Conservation (phyloP, 2,113 vertebrate species). For the Semicossyphus pulcher region DNA sequence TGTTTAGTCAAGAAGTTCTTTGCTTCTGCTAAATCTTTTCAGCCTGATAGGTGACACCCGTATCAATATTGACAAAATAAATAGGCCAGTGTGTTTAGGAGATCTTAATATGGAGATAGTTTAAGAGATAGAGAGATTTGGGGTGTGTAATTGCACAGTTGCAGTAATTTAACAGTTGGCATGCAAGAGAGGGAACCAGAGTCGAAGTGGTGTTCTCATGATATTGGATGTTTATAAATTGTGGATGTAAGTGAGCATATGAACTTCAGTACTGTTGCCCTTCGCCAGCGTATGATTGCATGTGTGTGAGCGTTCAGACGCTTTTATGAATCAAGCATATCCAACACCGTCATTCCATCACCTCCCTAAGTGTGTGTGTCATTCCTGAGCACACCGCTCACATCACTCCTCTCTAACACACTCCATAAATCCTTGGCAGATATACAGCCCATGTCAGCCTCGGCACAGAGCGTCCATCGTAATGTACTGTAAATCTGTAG, state of each 20-base stretch:
- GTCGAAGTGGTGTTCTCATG: slow-evolving; percentile 1
- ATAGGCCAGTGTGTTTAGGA: not conserved
- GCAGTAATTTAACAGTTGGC: slow-evolving; percentile 10
- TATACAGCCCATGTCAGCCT: slow-evolving; percentile 63
- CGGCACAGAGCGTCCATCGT: slow-evolving; percentile 40
- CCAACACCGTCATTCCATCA: slow-evolving; percentile 65
- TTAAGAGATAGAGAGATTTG: slow-evolving; percentile 42
- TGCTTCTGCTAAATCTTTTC: too few species aligned
- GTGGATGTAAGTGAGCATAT: not conserved
- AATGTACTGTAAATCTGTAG: slow-evolving; percentile 70
- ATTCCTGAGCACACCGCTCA: slow-evolving; percentile 42
- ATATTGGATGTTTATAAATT: slow-evolving; percentile 6
- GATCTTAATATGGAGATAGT: slow-evolving; percentile 12
- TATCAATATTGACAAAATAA: too few species aligned
- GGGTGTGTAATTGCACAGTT: not conserved
- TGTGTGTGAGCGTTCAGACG: slow-evolving; percentile 43
- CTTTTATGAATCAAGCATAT: slow-evolving; percentile 57
- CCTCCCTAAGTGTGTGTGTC: slow-evolving; percentile 63
- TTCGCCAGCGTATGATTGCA: slow-evolving; percentile 45
- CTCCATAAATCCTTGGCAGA: slow-evolving; percentile 71
- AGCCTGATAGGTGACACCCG: too few species aligned
- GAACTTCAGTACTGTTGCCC: slow-evolving; percentile 27
- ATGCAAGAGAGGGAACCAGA: not conserved
- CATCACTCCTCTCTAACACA: slow-evolving; percentile 61
- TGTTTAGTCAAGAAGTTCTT: too few species aligned